Evolutionary conservation across 2,113 vertebrate species (phyloP), one percentile per base, ranked within the genome.

Genomic region (Oncorhynchus gorbuscha): DNA sequence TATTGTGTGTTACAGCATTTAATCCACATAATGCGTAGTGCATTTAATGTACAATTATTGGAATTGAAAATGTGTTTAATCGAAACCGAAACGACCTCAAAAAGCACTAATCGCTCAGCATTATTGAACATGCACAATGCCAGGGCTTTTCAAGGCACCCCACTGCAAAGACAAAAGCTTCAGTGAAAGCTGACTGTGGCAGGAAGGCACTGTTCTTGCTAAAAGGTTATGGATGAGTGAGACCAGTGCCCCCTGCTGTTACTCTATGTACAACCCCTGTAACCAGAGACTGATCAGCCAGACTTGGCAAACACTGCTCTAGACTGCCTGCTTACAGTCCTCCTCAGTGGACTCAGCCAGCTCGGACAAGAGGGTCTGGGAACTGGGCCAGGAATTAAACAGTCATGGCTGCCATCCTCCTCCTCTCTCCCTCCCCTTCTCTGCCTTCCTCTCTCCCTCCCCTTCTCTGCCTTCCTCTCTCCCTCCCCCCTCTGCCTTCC

Each of bases 171-270:
- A 82, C 83, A 85, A 86, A 85, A 85, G 67, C 55, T 55, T 18
- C 51, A 55, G 51, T 55, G 51, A 18, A 45, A 39, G 39, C 39
- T 9, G 39, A 39, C 39, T 39, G 8, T 39, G 39, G 39, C 8
- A 39, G 39, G 7, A 39, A 45, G 39, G 39, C 39, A 18, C 51
- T 55, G 51, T 14, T 18, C 3, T 55, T 16, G 3, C 13, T 5
- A 18, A 55, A 55, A 55, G 12, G 51, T 55, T 55, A 55, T 5
- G 51, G 22, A 51, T 74, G 66, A 81, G 79, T 73, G 73, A 80
- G 55, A 78, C 26, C n/a, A 83, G 69, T 87, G 79, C 86, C 88
- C 80, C 82, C 89, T 88, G 76, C 85, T 87, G 85, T 71, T 78
- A 35, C 0, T n/a, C 55, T 24, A 28, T 74, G 39, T 73, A 73